Evolutionary conservation across 2,797 vertebrate species (phyloP), one percentile per base, ranked within the genome.

Genomic region (Neostethus bicornis): DNA sequence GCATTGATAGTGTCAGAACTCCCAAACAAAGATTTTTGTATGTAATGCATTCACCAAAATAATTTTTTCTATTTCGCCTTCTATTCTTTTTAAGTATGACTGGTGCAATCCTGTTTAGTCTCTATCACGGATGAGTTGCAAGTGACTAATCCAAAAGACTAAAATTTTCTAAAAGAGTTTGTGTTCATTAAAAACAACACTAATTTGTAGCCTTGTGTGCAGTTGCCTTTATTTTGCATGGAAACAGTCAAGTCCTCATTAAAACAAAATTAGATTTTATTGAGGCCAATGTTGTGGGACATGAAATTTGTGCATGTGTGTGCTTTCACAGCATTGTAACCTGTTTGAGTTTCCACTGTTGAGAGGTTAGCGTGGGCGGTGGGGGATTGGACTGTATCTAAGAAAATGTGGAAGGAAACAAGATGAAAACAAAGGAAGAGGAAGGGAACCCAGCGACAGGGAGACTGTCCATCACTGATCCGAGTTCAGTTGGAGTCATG

Each of bases 361-460:
- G 73, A 66, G 81, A 73, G n/a, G n/a, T n/a, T n/a, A n/a, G n/a
- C n/a, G n/a, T n/a, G n/a, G n/a, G n/a, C n/a, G n/a, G n/a, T n/a
- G n/a, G n/a, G n/a, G n/a, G n/a, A n/a, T n/a, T n/a, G n/a, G n/a
- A 80, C 67, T 73, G 72, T 84, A 90, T 91, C 78, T 84, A 82
- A 91, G 89, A 91, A 92, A 89, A 83, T 71, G 66, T 90, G 91
- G 91, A 93, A 93, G 92, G 91, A 93, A 92, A 83, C 43, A 35
- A 79, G 81, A 83, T 78, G 66, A 89, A 92, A 92, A 91, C 90
- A 92, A 87, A 91, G 90, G 90, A 92, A 92, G 82, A 81, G 90
- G 90, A 91, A 90, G 86, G 79, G 83, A 88, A 87, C 68, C 81
- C 85, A 69, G 73, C 58, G 75, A 77, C 90, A 90, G 84, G 84